These are phyloP conservation scores for Pecten maximus DNA, from an alignment of 2,888 invertebrate species.

Conservation along the genomic window DNA sequence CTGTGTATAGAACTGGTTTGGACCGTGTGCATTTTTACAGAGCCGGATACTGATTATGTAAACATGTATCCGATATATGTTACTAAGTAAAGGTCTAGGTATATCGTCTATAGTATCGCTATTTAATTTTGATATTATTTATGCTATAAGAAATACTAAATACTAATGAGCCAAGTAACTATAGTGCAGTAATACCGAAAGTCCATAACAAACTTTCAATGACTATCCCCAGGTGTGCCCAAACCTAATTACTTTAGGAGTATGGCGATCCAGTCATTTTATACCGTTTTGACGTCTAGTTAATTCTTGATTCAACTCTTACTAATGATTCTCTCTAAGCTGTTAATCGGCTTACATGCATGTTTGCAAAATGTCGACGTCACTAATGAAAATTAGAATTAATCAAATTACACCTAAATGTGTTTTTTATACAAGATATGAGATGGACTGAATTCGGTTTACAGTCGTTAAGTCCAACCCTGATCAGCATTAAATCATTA, in stretches of 20 bases:
- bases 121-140: too few species aligned
- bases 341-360: background rate
- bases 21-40: too few species aligned
- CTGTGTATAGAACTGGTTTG: too few species aligned
- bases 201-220: too few species aligned
- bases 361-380: background rate
- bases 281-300: background rate
- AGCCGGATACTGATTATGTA: too few species aligned
- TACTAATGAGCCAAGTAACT: too few species aligned
- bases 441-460: background rate
- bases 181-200: too few species aligned
- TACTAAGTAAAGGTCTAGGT: too few species aligned
- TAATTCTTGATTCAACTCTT: slow-evolving; percentile 24
- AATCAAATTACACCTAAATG: background rate
- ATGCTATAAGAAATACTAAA: too few species aligned
- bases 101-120: too few species aligned
- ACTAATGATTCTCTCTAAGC: background rate
- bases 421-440: background rate
- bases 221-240: background rate
- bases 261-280: background rate
- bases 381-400: background rate
- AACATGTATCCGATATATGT: too few species aligned
- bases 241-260: background rate
- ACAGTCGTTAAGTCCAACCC: background rate
- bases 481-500: background rate